A percentile compares a stretch with the other conserved stretches of the same genome.
These are phyloP conservation scores for Hoplostethus mediterraneus DNA, from an alignment of 2,797 vertebrate genomes.

Conservation along the genomic window DNA sequence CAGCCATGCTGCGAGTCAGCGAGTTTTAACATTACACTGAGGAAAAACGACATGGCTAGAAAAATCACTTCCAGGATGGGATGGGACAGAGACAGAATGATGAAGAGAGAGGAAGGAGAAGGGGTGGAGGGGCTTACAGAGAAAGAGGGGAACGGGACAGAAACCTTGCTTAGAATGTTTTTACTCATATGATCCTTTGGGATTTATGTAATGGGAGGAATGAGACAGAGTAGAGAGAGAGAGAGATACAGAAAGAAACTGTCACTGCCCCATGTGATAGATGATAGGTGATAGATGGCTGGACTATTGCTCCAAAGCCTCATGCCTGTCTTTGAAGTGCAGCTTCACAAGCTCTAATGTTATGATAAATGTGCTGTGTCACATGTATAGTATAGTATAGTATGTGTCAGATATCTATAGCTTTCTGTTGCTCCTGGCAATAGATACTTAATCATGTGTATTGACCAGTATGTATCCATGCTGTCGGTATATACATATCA, in stretches of 20 bases:
- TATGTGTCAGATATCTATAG: slow-evolving; percentile 11
- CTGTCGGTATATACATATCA: neutral
- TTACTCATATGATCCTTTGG: too few relatives aligned
- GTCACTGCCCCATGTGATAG: neutral
- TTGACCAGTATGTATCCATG: neutral
- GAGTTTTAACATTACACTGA: slow-evolving; percentile 52
- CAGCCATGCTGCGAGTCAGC: slow-evolving; percentile 52
- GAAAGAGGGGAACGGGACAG: neutral
- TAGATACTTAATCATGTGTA: slow-evolving; percentile 17
- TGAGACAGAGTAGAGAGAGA: too few relatives aligned
- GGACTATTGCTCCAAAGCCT: slow-evolving; percentile 41
- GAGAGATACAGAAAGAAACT: too few relatives aligned
- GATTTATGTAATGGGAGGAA: too few relatives aligned
- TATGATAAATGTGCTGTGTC: slow-evolving; percentile 25
- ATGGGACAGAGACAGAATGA: slow-evolving; percentile 3
- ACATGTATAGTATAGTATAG: slow-evolving; percentile 12
- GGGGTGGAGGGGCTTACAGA: too few relatives aligned
- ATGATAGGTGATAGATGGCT: slow-evolving; percentile 28
- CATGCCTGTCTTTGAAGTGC: slow-evolving; percentile 47
- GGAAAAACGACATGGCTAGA: slow-evolving; percentile 33
- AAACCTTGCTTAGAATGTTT: neutral
- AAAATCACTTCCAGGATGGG: slow-evolving; percentile 17
- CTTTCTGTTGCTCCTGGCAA: slow-evolving; percentile 38
- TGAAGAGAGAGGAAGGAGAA: neutral
- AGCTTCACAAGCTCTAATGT: slow-evolving; percentile 47